Conservation (phyloP, 2,797 vertebrate species). For the Macrochelys suwanniensis region DNA sequence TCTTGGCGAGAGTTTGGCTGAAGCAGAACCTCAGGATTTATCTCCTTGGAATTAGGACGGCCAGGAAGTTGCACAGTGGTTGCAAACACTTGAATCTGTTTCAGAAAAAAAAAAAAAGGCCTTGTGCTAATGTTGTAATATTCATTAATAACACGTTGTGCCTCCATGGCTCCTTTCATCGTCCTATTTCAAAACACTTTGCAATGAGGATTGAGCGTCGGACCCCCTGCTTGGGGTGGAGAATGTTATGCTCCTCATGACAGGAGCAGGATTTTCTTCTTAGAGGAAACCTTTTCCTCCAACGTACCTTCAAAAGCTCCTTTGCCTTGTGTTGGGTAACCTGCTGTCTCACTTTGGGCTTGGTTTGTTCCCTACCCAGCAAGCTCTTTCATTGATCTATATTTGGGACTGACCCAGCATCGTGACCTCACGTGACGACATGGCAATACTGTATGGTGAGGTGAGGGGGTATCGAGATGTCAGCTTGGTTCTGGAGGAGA, state of each 20-base stretch:
- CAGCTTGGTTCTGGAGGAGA: background rate
- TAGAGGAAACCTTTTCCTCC: background rate
- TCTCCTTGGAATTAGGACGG: background rate
- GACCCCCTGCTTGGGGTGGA: background rate
- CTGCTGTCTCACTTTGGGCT: background rate
- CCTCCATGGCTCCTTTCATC: background rate
- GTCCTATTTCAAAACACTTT: too few relatives aligned
- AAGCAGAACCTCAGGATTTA: background rate
- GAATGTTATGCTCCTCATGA: background rate
- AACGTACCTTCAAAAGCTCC: background rate
- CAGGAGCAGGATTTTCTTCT: background rate
- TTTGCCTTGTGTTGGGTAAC: background rate
- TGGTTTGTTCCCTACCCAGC: background rate
- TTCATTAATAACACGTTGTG: background rate
- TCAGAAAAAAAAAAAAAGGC: background rate
- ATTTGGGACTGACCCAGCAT: background rate
- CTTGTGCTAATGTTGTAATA: background rate
- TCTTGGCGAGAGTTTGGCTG: rapidly evolving
- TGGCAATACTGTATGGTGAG: background rate
- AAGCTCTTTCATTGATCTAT: background rate
- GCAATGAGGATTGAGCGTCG: background rate
- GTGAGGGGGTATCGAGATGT: background rate
- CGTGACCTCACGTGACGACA: background rate
- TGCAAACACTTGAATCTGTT: constrained; percentile 10
- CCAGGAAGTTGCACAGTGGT: background rate